A percentile compares a stretch with the other conserved stretches of the same genome.
These are phyloP conservation scores for Corydoras sp. DNA, from an alignment of 2,113 vertebrate species.

Conservation along the genomic window DNA sequence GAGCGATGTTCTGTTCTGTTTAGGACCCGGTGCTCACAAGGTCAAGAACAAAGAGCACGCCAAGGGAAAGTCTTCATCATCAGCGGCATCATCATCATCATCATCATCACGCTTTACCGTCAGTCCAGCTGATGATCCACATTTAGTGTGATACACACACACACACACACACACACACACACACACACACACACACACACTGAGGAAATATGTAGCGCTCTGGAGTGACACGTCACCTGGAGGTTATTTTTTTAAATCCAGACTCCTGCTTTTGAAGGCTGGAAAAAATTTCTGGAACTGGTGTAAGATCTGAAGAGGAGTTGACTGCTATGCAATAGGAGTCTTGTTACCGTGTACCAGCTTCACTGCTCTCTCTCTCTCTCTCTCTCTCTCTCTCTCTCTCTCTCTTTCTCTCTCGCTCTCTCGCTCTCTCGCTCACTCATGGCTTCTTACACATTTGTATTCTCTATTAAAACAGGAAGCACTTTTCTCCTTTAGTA, in stretches of 20 bases:
- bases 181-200: conserved; percentile 33
- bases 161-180: conserved; percentile 43
- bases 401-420: no score
- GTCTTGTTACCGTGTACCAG: conserved; percentile 68
- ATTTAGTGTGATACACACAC: conserved; percentile 56
- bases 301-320: conserved; percentile 61
- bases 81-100: conserved; percentile 66
- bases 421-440: not conserved
- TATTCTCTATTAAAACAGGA: conserved; percentile 52
- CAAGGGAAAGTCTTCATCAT: conserved; percentile 64
- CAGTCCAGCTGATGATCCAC: conserved; percentile 81
- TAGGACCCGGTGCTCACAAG: conserved; percentile 72
- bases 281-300: conserved; percentile 59
- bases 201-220: conserved; percentile 32
- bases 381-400: conserved; percentile 53
- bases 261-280: conserved; percentile 60
- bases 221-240: conserved; percentile 53
- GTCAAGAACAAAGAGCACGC: conserved; percentile 79
- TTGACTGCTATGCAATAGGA: conserved; percentile 72
- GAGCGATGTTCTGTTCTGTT: conserved; percentile 1
- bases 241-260: conserved; percentile 70
- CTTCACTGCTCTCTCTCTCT: conserved; percentile 58
- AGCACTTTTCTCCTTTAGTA: conserved; percentile 59
- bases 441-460: conserved; percentile 59
- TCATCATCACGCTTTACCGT: conserved; percentile 85